These are phyloP conservation scores for Zaprionus inermis DNA, from an alignment of 1,140 invertebrate genomes.

Conservation along the genomic window DNA sequence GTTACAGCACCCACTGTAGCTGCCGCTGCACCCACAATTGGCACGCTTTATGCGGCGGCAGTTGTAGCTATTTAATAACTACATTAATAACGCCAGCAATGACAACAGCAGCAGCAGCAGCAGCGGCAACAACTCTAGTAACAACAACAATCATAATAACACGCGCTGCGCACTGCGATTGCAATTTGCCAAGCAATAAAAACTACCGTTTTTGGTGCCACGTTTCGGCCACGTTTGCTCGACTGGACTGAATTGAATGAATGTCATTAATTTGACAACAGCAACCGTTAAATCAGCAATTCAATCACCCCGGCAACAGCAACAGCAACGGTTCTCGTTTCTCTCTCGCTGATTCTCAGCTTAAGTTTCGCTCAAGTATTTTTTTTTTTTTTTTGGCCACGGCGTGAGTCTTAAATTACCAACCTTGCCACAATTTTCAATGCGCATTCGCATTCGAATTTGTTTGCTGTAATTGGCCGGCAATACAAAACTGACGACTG, in stretches of 20 bases:
- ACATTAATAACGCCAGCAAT: constrained; percentile 72
- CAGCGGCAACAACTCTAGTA: constrained; percentile 40
- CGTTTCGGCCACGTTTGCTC: constrained; percentile 45
- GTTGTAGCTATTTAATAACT: constrained; percentile 82
- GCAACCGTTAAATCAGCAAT: constrained; percentile 83
- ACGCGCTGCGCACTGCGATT: constrained; percentile 57
- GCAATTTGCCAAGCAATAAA: constrained; percentile 77
- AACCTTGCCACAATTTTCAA: constrained; percentile 82
- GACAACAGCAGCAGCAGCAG: constrained; percentile 40
- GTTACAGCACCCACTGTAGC: constrained; percentile 10
- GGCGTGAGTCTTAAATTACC: constrained; percentile 83
- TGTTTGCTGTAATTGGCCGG: constrained; percentile 82
- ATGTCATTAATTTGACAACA: constrained; percentile 84
- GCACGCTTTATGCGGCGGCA: constrained; percentile 71
- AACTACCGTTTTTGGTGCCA: constrained; percentile 75
- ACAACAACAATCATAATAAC: constrained; percentile 61
- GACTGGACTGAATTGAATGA: constrained; percentile 77
- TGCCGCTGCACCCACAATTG: constrained; percentile 45
- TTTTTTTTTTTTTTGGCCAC: constrained; percentile 31
- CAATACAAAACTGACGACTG: constrained; percentile 44
- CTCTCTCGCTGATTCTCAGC: constrained; percentile 23
- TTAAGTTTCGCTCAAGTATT: constrained; percentile 17
- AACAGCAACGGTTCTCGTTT: constrained; percentile 39
- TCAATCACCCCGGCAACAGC: constrained; percentile 62
- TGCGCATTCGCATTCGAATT: constrained; percentile 82